Percentiles rank a stretch among this genome's conserved stretches.
Conservation (phyloP, 1,140 invertebrate genomes). For the Metopolophium dirhodum region DNA sequence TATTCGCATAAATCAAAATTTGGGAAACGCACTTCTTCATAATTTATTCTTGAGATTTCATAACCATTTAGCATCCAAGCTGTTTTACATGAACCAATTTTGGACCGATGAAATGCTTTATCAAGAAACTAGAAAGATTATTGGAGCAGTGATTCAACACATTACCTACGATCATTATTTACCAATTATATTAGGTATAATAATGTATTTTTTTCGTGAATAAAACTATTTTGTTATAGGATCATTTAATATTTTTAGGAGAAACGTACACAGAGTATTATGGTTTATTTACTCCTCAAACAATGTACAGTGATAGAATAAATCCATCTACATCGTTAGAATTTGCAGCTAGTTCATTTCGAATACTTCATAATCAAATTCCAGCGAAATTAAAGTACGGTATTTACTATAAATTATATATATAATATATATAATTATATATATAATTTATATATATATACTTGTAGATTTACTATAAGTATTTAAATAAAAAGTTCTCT, state of each 20-base stretch:
- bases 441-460: too few relatives aligned
- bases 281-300: slow-evolving; percentile 34
- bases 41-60: slow-evolving; percentile 88
- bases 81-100: slow-evolving; percentile 69
- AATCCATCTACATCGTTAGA: slow-evolving; percentile 44
- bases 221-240: not conserved
- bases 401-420: not conserved
- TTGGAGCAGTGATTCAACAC: slow-evolving; percentile 86
- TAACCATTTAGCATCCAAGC: slow-evolving; percentile 78
- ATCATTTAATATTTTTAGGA: slow-evolving; percentile 1
- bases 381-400: slow-evolving; percentile 25
- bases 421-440: too few relatives aligned
- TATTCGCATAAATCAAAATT: slow-evolving; percentile 77
- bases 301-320: not conserved
- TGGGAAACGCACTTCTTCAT: slow-evolving; percentile 80
- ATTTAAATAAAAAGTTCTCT: too few relatives aligned
- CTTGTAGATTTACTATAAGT: not conserved
- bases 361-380: slow-evolving; percentile 40
- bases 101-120: slow-evolving; percentile 83
- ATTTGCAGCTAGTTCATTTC: slow-evolving; percentile 42
- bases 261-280: slow-evolving; percentile 24
- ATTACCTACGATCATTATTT: slow-evolving; percentile 90
- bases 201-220: not conserved
- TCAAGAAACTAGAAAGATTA: slow-evolving; percentile 81
- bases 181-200: slow-evolving; percentile 74